Conservation (phyloP, 2,113 vertebrate genomes). For the Corvus moneduloides region DNA sequence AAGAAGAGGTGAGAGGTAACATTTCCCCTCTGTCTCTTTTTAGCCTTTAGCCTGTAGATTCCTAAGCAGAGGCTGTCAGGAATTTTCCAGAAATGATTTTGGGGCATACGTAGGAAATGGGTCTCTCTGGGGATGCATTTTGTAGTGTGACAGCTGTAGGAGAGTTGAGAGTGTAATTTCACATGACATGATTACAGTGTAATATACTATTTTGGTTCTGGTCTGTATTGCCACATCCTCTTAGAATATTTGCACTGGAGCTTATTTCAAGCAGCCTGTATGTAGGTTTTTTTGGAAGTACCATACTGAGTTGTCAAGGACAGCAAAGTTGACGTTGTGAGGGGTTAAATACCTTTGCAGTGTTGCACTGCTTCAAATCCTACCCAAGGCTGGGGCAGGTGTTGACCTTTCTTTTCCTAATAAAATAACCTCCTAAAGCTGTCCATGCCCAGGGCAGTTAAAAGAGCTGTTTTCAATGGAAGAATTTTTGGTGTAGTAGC, state of each 20-base stretch:
- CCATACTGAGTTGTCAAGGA: background rate
- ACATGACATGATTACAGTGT: background rate
- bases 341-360: background rate
- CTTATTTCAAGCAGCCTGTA: background rate
- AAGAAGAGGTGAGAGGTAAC: background rate
- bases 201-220: constrained; percentile 48
- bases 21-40: background rate
- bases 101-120: background rate
- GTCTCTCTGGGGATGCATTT: background rate
- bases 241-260: background rate
- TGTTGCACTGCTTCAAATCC: background rate
- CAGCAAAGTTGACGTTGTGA: background rate
- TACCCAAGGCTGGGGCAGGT: background rate
- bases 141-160: constrained; percentile 25
- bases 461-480: background rate
- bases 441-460: background rate
- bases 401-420: background rate
- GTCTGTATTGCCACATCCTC: background rate
- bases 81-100: background rate
- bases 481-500: background rate
- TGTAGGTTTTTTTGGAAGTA: background rate
- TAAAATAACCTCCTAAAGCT: background rate
- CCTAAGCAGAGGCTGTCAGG: background rate
- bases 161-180: constrained; percentile 6
- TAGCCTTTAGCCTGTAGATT: background rate